A percentile compares a stretch with the other conserved stretches of the same genome.
These are phyloP conservation scores for Ploceus nigricollis DNA, from an alignment of 2,113 vertebrate species.

Conservation along the genomic window DNA sequence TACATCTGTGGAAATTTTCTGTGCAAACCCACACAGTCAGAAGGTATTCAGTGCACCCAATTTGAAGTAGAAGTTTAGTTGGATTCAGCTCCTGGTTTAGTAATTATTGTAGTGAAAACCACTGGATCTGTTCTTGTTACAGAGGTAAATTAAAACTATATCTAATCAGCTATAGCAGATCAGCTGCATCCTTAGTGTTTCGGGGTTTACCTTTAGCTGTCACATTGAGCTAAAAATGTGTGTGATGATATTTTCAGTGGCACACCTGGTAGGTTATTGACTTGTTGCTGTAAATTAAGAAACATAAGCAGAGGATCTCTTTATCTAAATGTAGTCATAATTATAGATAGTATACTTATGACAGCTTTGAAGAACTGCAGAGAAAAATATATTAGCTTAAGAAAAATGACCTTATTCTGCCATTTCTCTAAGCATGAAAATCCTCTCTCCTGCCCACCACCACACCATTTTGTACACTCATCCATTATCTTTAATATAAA, in stretches of 20 bases:
- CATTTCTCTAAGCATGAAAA: background rate
- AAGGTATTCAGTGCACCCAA: background rate
- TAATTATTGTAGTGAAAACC: background rate
- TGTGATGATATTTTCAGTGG: background rate
- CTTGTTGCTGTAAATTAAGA: background rate
- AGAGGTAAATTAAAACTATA: background rate
- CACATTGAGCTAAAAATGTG: background rate
- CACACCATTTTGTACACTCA: background rate
- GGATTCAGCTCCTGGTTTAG: background rate
- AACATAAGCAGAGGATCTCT: background rate
- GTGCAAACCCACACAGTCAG: background rate
- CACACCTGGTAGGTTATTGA: background rate
- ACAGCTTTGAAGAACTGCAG: background rate
- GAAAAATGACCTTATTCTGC: background rate
- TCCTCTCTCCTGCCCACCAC: background rate
- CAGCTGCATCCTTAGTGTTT: background rate
- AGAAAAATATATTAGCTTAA: background rate
- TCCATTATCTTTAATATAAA: background rate
- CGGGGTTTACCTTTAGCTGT: background rate
- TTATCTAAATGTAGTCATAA: background rate
- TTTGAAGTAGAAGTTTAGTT: background rate
- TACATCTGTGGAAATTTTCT: background rate
- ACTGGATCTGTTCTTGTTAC: background rate
- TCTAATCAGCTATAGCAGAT: background rate
- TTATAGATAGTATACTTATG: background rate